Conservation (phyloP, 1,140 invertebrate genomes). For the Drosophila baimaii region DNA sequence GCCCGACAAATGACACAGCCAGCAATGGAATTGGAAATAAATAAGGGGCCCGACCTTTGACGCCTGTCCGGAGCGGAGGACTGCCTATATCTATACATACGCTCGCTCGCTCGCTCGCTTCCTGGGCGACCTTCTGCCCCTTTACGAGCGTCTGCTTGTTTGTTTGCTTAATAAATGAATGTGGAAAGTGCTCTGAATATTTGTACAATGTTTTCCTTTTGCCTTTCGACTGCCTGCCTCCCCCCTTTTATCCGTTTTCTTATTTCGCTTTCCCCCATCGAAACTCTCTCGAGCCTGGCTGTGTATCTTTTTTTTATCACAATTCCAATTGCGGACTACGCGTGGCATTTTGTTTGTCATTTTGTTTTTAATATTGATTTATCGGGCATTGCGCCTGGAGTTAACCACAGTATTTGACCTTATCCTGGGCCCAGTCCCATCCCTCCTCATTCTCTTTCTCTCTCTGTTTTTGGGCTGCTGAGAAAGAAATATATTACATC, state of each 20-base stretch:
- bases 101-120: not conserved
- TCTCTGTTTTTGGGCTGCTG: conserved; percentile 5
- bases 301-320: conserved; percentile 39
- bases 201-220: conserved; percentile 60
- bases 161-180: conserved; percentile 72
- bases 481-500: conserved; percentile 7
- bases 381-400: conserved; percentile 58
- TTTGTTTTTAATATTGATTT: conserved; percentile 69
- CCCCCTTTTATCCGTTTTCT: not conserved
- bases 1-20: conserved; percentile 50
- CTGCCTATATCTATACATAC: not conserved
- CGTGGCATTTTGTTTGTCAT: conserved; percentile 57
- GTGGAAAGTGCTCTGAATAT: conserved; percentile 71
- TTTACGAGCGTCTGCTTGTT: conserved; percentile 13
- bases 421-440: not conserved
- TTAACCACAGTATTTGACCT: conserved; percentile 69
- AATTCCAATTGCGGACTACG: conserved; percentile 27
- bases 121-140: conserved; percentile 14
- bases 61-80: conserved; percentile 28
- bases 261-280: not conserved
- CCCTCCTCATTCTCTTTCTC: conserved; percentile 27
- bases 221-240: not conserved
- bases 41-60: conserved; percentile 58
- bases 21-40: conserved; percentile 54
- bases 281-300: not conserved